Base-by-base conservation (phyloP, 2,113 vertebrate species). In the Neolamprologus variostigma region DNA sequence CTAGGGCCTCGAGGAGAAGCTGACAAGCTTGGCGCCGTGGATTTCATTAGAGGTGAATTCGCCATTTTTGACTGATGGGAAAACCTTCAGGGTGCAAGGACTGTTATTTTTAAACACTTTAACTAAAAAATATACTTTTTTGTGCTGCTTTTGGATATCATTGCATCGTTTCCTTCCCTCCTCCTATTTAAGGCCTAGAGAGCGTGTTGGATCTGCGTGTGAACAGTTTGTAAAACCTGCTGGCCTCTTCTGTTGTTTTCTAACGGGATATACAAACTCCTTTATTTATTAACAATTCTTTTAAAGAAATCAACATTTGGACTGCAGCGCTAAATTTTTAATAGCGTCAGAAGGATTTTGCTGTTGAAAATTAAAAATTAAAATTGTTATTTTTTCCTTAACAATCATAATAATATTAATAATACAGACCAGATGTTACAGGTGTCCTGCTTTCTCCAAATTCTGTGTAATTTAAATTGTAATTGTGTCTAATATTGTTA, bases 51-150 rank as follows among this genome's bases (percentile, higher is more conserved):
- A 81, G 84, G 47, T 37, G 81, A 94, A 93, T 91, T 92, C 94
- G 93, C 94, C 93, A 95, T 95, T 94, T 95, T 95, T 92, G 80
- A 89, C 83, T 88, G 85, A 91, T 90, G 81, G 14, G 23, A 85
- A 84, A 82, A 10, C 2, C 40, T 57, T 82, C 37, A 89, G 76
- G 84, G 61, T 81, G 47, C 71, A 87, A 35, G 26, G 37, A 73
- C 8, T 76, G 63, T 21, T 37, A 21, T 82, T 80, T 79, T 3
- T 19, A 7, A 63, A 54, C 14, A 61, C 11, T 21, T 33, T 68
- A 12, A 33, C 26, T 76, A 16, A 33, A 9, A 53, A 86, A 11
- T 4, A n/a, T 13, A 13, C 23, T 21, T 57, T 57, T 28, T 76
- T 47, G 7, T 2, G 35, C 4, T n/a, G 3, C 10, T 23, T 37